These are phyloP conservation scores for Bombus haemorrhoidalis DNA, from an alignment of 1,140 invertebrate genomes.

Conservation along the genomic window DNA sequence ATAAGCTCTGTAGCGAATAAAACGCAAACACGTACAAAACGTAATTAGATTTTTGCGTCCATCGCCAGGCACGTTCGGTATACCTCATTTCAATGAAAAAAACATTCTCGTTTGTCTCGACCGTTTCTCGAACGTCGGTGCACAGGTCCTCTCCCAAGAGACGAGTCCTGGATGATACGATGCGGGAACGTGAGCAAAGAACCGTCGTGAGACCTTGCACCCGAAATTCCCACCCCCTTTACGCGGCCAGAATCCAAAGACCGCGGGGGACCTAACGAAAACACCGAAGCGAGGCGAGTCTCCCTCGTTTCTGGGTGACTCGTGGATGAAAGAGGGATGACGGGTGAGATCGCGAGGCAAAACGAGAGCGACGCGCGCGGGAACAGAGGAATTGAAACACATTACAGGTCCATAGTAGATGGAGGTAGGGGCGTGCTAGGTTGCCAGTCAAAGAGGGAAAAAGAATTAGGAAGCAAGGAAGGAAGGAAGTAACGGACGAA, in stretches of 20 bases:
- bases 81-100: neutral
- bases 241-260: slow-evolving; percentile 32
- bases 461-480: slow-evolving; percentile 47
- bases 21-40: no score
- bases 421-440: neutral
- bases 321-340: slow-evolving; percentile 16
- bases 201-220: slow-evolving; percentile 18
- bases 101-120: neutral
- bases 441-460: neutral
- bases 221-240: slow-evolving; percentile 9
- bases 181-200: neutral
- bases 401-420: neutral
- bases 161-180: neutral
- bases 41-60: neutral
- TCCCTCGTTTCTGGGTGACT: slow-evolving; percentile 49
- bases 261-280: slow-evolving; percentile 14
- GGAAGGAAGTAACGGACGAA: slow-evolving; percentile 17
- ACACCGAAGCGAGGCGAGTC: neutral
- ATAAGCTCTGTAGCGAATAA: neutral
- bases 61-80: neutral
- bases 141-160: neutral
- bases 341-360: neutral
- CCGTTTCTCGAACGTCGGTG: neutral
- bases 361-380: slow-evolving; percentile 7
- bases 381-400: slow-evolving; percentile 28